These are phyloP conservation scores for Epizoanthus fatuus DNA, from an alignment of 92 coral and sea anemone genomes.

Conservation along the genomic window DNA sequence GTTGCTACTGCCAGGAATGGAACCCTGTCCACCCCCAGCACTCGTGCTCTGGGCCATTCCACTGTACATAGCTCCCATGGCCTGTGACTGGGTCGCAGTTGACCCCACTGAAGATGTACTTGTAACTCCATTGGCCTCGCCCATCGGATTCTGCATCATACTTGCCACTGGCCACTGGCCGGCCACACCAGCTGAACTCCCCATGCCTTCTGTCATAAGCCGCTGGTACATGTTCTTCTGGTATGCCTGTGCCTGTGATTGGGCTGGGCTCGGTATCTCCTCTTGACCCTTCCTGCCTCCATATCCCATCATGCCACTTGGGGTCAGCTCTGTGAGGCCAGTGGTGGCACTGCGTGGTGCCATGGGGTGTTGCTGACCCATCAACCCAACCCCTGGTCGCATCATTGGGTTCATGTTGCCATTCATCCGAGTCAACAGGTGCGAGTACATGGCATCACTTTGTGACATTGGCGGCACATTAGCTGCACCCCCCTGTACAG, in stretches of 20 bases:
- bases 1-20: slow-evolving; percentile 36
- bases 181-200: slow-evolving; percentile 48
- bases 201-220: slow-evolving; percentile 71
- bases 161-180: slow-evolving; percentile 57
- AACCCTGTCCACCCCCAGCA: slow-evolving; percentile 37
- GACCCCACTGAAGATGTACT: slow-evolving; percentile 45
- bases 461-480: slow-evolving; percentile 50
- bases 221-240: slow-evolving; percentile 76
- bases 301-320: slow-evolving; percentile 78
- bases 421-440: slow-evolving; percentile 77
- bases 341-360: slow-evolving; percentile 55
- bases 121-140: slow-evolving; percentile 63
- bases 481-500: slow-evolving; percentile 44
- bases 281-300: slow-evolving; percentile 31
- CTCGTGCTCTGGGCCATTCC: slow-evolving; percentile 61
- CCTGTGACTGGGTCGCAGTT: slow-evolving; percentile 45
- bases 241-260: slow-evolving; percentile 39
- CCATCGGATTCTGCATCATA: slow-evolving; percentile 44
- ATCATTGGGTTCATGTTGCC: slow-evolving; percentile 85
- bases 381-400: slow-evolving; percentile 66
- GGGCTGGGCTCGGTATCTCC: slow-evolving; percentile 17
- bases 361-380: slow-evolving; percentile 64
- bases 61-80: slow-evolving; percentile 62
- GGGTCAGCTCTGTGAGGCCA: slow-evolving; percentile 69
- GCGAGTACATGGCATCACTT: slow-evolving; percentile 72